A percentile compares a stretch with the other conserved stretches of the same genome.
These are phyloP conservation scores for Triplophysa siluroides DNA, from an alignment of 2,113 vertebrate species.

Conservation along the genomic window DNA sequence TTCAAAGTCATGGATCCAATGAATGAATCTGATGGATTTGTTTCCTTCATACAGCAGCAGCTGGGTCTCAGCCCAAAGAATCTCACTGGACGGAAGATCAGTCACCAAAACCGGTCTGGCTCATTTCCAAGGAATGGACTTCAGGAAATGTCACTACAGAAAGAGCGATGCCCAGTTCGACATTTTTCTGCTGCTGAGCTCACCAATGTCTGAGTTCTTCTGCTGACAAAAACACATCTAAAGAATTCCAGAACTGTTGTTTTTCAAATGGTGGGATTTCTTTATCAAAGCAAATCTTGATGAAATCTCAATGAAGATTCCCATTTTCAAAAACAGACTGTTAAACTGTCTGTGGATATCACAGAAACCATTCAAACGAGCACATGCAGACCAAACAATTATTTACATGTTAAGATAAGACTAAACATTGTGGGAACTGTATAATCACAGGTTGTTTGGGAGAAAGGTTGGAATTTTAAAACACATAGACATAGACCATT, in stretches of 20 bases:
- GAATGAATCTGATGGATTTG: conserved; percentile 10
- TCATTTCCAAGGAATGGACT: conserved; percentile 74
- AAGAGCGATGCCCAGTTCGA: conserved; percentile 70
- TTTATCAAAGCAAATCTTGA: background rate
- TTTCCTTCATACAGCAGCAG: conserved; percentile 72
- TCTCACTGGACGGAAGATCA: conserved; percentile 72
- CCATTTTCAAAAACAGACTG: background rate
- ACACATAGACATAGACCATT: background rate
- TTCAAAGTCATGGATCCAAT: background rate
- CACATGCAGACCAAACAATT: background rate
- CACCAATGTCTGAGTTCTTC: conserved; percentile 76
- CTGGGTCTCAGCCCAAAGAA: conserved; percentile 78
- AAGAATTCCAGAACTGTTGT: background rate
- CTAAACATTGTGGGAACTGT: no score
- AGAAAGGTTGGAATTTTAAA: background rate
- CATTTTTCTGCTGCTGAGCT: conserved; percentile 76
- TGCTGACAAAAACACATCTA: background rate
- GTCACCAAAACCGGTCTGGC: conserved; percentile 75
- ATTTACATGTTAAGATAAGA: background rate
- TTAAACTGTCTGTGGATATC: background rate
- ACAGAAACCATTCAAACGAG: background rate
- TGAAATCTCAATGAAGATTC: background rate
- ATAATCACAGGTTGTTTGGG: no score
- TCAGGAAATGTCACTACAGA: conserved; percentile 65
- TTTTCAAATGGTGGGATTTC: background rate